Base-by-base conservation (phyloP, 2,797 vertebrate species). In the Acomys russatus region DNA sequence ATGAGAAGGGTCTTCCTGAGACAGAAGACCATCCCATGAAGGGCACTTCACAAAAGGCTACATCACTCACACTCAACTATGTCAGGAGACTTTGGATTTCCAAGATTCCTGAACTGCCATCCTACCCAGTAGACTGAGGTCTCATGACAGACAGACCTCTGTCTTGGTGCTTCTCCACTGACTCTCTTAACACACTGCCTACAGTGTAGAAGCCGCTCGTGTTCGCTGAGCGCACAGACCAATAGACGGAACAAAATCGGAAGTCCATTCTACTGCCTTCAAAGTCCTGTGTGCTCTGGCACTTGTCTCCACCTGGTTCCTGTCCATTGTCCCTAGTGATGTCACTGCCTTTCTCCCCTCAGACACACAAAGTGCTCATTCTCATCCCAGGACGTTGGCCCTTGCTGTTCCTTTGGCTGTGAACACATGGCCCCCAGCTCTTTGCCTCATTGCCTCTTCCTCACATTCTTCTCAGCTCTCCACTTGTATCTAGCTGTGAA, bases 151-250 rank as follows among this genome's bases (percentile, higher is more conserved):
- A 74, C 83, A 33, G 30, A 68, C 18, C 51, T 18, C 9, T 2
- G 5, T 22, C 1, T 30, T 8, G 6, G 17, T 33, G n/a, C 44
- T 10, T 68, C 49, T 54, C 38, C 3, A 3, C 44, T 9, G 33
- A 61, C 49, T 51, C 10, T 82, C 61, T 77, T 17, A 8, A 30
- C 35, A 80, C 61, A 76, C 30, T 68, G 59, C 1, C 54, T 64
- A 15, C 9, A 0, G 14, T 14, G 1, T 0, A 80, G 12, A 70
- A 35, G 33, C 4, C 6, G 6, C 4, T 10, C 49, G 1, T 1
- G 4, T 33, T 61, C 63, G 5, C 18, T 3, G 1, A 54, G 9
- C 3, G 35, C 25, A 17, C 1, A 30, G 25, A 44, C 2, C 33
- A 89, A 78, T 9, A 38, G 30, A 25, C n/a, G 1, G 74, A 49